phyloP scores from a whole-genome alignment of 1,140 invertebrate species.

The Acromyrmex heyeri region DNA sequence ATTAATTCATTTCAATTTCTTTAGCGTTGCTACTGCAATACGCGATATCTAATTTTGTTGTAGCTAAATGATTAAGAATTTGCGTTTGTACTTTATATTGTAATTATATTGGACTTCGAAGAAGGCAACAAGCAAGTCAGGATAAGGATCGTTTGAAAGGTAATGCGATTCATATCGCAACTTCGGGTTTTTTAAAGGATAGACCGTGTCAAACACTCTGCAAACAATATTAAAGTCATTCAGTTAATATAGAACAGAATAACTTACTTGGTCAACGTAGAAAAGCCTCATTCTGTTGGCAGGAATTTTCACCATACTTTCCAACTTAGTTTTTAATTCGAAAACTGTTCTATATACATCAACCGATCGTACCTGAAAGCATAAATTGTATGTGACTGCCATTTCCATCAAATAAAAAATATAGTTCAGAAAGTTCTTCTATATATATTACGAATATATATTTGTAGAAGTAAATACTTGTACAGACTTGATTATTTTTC shows the following conservation, averaged over 20 bases:
- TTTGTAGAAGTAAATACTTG: neutral
- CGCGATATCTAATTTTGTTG: neutral
- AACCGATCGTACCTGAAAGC: conserved; percentile 88
- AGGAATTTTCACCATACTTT: conserved; percentile 92
- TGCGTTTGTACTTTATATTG: neutral
- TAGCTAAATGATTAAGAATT: neutral
- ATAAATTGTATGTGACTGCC: conserved; percentile 3
- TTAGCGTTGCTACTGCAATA: neutral
- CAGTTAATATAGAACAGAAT: conserved; percentile 3
- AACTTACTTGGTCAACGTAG: conserved; percentile 92
- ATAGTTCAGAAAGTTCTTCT: neutral
- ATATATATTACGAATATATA: neutral
- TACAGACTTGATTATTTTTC: conserved; percentile 17
- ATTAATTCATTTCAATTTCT: neutral
- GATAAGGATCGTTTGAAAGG: neutral
- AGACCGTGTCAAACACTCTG: conserved; percentile 74
- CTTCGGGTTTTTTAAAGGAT: conserved; percentile 65
- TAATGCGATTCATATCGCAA: conserved; percentile 59
- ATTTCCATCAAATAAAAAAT: neutral
- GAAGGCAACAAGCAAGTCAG: neutral
- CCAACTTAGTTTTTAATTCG: conserved; percentile 93
- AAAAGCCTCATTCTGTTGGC: conserved; percentile 94
- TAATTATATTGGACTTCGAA: neutral
- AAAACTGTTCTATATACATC: conserved; percentile 92
- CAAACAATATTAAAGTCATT: conserved; percentile 39